Conservation (phyloP, 2,113 vertebrate species). For the Stictonetta naevosa region DNA sequence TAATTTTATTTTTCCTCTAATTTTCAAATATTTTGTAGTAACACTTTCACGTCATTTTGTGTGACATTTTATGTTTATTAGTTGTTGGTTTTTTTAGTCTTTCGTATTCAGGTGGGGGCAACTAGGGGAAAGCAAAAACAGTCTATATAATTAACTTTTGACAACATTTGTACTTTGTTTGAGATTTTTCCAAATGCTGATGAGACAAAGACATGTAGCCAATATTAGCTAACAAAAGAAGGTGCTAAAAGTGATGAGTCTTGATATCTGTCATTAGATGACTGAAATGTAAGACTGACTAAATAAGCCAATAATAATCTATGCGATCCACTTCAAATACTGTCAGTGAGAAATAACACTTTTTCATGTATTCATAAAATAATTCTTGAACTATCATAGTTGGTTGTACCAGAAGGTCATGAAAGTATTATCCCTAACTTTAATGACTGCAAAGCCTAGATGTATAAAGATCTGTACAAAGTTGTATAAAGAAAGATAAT, state of each 20-base stretch:
- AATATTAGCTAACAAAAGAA: not conserved
- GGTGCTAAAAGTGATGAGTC: not conserved
- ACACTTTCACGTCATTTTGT: not conserved
- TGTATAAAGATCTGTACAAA: not conserved
- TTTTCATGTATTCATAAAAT: not conserved
- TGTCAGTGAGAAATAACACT: not conserved
- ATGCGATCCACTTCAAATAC: not conserved
- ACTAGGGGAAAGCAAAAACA: not conserved
- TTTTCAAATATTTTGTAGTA: conserved; percentile 50
- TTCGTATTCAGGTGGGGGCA: not conserved
- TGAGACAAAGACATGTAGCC: not conserved
- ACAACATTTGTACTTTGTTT: not conserved
- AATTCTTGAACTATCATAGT: not conserved
- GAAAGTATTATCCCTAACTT: not conserved
- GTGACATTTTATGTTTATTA: conserved; percentile 6
- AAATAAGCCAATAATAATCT: conserved; percentile 6
- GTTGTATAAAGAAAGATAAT: not conserved
- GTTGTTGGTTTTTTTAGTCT: not conserved
- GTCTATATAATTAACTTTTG: conserved; percentile 23
- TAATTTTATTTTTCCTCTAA: conserved; percentile 29
- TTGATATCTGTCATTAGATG: not conserved
- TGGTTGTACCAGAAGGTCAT: not conserved
- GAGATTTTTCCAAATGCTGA: conserved; percentile 14
- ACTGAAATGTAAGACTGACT: not conserved
- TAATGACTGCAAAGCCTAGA: not conserved